Percentiles rank a stretch among this genome's conserved stretches.
phyloP scores from a whole-genome alignment of 1,140 invertebrate species.

The Bombus waltoni region DNA sequence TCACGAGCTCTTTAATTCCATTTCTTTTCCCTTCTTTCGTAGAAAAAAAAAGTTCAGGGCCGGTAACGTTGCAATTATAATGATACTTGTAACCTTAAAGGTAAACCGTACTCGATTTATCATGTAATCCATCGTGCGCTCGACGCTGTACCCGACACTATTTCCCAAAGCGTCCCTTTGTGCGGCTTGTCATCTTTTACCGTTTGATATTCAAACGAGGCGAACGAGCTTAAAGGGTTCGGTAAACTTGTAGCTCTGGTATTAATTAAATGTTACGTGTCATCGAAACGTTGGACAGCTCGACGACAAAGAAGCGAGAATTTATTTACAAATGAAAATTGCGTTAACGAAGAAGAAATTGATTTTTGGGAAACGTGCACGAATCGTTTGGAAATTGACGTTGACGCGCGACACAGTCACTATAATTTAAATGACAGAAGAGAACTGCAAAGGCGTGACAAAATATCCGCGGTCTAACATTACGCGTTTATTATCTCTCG shows the following conservation, averaged over 20 bases:
- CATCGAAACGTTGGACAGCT: not conserved
- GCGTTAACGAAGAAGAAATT: not conserved
- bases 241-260: not conserved
- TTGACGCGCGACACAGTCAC: no score
- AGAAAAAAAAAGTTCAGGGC: not conserved
- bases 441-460: no score
- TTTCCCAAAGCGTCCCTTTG: conserved; percentile 6
- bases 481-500: no score
- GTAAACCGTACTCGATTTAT: conserved; percentile 17
- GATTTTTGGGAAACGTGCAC: not conserved
- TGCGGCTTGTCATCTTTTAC: not conserved
- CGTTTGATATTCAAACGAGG: conserved; percentile 28
- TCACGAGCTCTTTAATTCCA: conserved; percentile 17
- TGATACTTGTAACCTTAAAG: conserved; percentile 13
- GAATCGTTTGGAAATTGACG: not conserved
- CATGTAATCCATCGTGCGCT: not conserved
- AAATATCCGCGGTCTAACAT: no score
- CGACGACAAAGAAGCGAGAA: not conserved
- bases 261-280: not conserved
- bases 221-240: not conserved
- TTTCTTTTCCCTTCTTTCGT: not conserved
- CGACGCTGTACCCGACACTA: conserved; percentile 1
- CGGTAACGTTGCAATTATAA: not conserved
- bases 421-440: no score
- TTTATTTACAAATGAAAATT: not conserved